These are phyloP conservation scores for Amblyjoppa proteus DNA, from an alignment of 2,888 invertebrate species.

Conservation along the genomic window DNA sequence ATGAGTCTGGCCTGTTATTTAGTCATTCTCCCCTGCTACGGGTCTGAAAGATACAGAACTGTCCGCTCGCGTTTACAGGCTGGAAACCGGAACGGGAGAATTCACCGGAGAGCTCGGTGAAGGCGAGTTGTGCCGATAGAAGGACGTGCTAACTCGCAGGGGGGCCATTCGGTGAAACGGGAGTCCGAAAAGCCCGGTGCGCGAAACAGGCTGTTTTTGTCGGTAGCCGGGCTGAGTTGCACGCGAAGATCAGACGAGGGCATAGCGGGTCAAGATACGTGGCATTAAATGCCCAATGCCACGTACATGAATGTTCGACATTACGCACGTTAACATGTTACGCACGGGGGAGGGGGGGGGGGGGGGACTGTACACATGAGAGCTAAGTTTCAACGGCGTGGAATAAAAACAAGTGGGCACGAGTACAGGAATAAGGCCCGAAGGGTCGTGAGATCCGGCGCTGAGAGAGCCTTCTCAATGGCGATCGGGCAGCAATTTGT, in stretches of 20 bases:
- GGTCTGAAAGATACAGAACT: too few relatives aligned
- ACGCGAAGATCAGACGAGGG: not conserved
- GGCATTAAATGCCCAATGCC: constrained; percentile 77
- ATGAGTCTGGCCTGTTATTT: too few relatives aligned
- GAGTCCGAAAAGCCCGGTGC: constrained; percentile 40
- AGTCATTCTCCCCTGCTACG: too few relatives aligned
- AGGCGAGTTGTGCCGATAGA: constrained; percentile 14
- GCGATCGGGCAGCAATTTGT: constrained; percentile 68
- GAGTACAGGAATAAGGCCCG: constrained; percentile 11
- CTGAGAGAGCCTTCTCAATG: constrained; percentile 30
- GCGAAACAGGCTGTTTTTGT: constrained; percentile 23
- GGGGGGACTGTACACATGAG: not conserved
- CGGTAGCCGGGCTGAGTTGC: not conserved
- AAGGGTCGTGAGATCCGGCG: constrained; percentile 47
- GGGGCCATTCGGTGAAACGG: constrained; percentile 32
- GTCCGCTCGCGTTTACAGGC: too few relatives aligned
- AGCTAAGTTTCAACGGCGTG: not conserved
- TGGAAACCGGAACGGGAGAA: constrained; percentile 6
- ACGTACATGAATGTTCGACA: constrained; percentile 69
- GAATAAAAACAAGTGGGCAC: constrained; percentile 11
- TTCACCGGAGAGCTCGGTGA: constrained; percentile 15
- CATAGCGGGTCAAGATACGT: constrained; percentile 47
- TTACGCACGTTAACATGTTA: constrained; percentile 3
- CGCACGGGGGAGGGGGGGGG: not conserved
- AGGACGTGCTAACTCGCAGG: constrained; percentile 7